phyloP scores from a whole-genome alignment of 2,888 invertebrate genomes.

The Caenorhabditis afra region DNA sequence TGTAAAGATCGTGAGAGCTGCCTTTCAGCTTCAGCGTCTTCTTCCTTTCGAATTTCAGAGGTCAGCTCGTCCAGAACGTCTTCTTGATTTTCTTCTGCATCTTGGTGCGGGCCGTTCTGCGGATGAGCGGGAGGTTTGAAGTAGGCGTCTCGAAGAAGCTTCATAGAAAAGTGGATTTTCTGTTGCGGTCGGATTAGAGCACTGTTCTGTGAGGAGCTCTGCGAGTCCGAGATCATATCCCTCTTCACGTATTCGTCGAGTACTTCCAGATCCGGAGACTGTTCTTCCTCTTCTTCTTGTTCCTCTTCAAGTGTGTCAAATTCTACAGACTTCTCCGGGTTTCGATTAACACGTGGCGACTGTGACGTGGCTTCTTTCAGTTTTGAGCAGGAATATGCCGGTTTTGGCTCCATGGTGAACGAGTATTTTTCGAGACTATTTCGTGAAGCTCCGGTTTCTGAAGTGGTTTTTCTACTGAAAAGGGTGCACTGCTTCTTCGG shows the following conservation, averaged over 20 bases:
- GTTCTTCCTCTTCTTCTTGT: neutral
- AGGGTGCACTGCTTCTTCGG: slow-evolving; percentile 20
- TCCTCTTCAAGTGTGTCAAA: neutral
- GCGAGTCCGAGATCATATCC: neutral
- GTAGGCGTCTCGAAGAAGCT: slow-evolving; percentile 26
- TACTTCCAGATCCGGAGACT: slow-evolving; percentile 12
- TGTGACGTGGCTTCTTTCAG: neutral
- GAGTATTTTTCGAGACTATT: slow-evolving; percentile 50
- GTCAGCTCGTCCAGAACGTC: slow-evolving; percentile 44
- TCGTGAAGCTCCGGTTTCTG: neutral
- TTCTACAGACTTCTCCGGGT: neutral
- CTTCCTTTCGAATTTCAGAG: slow-evolving; percentile 37
- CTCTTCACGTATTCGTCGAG: slow-evolving; percentile 4
- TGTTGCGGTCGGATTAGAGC: slow-evolving; percentile 39
- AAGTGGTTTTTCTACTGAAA: neutral
- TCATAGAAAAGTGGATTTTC: slow-evolving; percentile 52
- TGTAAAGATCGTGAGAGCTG: slow-evolving; percentile 61
- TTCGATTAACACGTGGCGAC: neutral
- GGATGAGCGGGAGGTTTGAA: neutral
- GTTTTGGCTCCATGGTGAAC: slow-evolving; percentile 55
- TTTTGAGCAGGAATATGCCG: neutral
- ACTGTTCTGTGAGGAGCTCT: slow-evolving; percentile 5
- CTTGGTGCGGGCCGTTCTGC: neutral
- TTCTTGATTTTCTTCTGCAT: slow-evolving; percentile 17
- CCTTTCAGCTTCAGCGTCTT: slow-evolving; percentile 59